Evolutionary conservation across 2,113 vertebrate species (phyloP), one percentile per base, ranked within the genome.

Genomic region (Pionites leucogaster): DNA sequence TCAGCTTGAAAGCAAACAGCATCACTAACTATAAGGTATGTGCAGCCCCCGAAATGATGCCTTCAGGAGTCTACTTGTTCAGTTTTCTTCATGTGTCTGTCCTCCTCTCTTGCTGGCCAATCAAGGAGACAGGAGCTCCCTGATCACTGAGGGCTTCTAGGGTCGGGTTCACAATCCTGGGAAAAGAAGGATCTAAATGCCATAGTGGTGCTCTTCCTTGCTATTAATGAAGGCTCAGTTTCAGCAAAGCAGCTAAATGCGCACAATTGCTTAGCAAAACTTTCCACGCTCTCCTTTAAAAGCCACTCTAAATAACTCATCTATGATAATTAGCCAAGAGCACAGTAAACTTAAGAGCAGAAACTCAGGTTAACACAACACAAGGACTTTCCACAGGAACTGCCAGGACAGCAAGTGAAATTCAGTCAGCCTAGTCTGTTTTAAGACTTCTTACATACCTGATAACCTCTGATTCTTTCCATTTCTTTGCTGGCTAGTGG

Each of bases 391-490:
- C 37, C 37, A 79, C 2, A 1, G 47, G 23, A 91, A 77, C 67
- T 75, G 12, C 25, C 37, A 82, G 5, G 13, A 52, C 35, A 55
- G 49, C 41, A 24, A 80, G 24, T 47, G 55, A 62, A 76, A 89
- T 53, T 63, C 44, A 16, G 35, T 13, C 37, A 62, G 39, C 9
- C 15, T 63, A 7, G 16, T 64, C 37, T 37, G 17, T 63, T 93
- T 44, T 11, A 69, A 81, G 35, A 44, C 24, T 78, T 91, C n/a
- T 85, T 53, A 93, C 94, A 41, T 83, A 99, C 99, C 99, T 99
- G 99, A 97, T 99, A 99, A 82, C 99, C 99, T 98, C 98, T 99
- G 96, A 99, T 99, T 68, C 99, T 99, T 97, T 99, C 99, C 99
- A 99, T 99, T 95, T 99, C 99, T 96, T 99, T 99, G 96, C 99